phyloP scores from a whole-genome alignment of 2,888 invertebrate species.

The Eristalis tenax region DNA sequence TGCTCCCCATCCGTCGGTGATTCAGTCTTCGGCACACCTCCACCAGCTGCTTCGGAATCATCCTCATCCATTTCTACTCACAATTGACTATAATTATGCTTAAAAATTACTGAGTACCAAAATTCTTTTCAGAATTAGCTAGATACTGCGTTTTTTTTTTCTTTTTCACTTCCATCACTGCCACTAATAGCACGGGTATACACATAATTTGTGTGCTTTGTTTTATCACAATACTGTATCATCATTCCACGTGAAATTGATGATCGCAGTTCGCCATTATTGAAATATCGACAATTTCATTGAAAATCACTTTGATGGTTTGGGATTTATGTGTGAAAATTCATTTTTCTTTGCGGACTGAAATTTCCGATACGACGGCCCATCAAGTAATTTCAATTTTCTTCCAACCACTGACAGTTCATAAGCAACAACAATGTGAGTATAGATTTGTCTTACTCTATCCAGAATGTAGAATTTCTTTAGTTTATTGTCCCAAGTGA shows the following conservation, averaged over 20 bases:
- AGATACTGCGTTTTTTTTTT: slow-evolving; percentile 50
- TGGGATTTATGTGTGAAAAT: slow-evolving; percentile 27
- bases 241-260: slow-evolving; percentile 22
- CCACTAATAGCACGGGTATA: slow-evolving; percentile 49
- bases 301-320: slow-evolving; percentile 19
- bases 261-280: slow-evolving; percentile 29
- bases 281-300: slow-evolving; percentile 40
- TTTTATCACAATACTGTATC: slow-evolving; percentile 51
- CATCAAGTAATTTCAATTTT: slow-evolving; percentile 27
- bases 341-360: slow-evolving; percentile 45
- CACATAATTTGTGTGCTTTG: slow-evolving; percentile 52
- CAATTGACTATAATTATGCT: slow-evolving; percentile 42
- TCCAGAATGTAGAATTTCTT: slow-evolving; percentile 16
- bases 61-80: slow-evolving; percentile 52
- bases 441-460: slow-evolving; percentile 27
- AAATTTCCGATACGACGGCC: slow-evolving; percentile 60
- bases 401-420: slow-evolving; percentile 56
- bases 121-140: slow-evolving; percentile 61
- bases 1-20: slow-evolving; percentile 2
- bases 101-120: slow-evolving; percentile 36
- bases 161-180: slow-evolving; percentile 32
- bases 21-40: slow-evolving; percentile 43
- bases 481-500: neutral
- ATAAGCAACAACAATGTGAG: slow-evolving; percentile 27
- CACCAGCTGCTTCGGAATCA: slow-evolving; percentile 40